Conservation (phyloP, 2,113 vertebrate species). For the Myanophis thanlyinensis region DNA sequence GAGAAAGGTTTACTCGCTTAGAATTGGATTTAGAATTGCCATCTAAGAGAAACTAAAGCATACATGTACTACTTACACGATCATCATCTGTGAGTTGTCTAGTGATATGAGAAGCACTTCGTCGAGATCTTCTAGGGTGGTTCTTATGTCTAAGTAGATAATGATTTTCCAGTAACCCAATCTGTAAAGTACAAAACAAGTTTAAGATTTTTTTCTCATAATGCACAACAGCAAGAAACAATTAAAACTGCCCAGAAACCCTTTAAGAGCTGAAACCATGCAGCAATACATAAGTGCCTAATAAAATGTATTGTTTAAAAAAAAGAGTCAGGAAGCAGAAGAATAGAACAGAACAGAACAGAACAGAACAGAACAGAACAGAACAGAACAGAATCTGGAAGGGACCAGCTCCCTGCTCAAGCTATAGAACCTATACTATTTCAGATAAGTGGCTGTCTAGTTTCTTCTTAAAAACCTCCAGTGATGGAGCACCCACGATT, state of each 20-base stretch:
- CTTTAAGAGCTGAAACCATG: background rate
- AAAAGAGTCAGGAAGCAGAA: background rate
- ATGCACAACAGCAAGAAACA: background rate
- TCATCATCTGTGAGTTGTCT: slow-evolving; percentile 91
- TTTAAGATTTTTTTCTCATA: background rate
- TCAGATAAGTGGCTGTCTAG: too few species aligned
- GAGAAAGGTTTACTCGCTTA: background rate
- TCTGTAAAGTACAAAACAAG: slow-evolving; percentile 71
- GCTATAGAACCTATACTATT: too few species aligned
- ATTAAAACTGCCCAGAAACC: background rate
- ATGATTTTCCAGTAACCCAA: slow-evolving; percentile 92
- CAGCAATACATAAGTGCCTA: background rate
- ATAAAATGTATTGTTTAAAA: background rate
- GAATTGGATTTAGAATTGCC: background rate
- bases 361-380: too few species aligned
- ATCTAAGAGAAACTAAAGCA: background rate
- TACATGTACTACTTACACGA: slow-evolving; percentile 72
- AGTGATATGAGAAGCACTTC: slow-evolving; percentile 86
- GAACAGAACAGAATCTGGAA: too few species aligned
- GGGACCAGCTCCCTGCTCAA: too few species aligned
- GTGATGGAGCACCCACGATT: too few species aligned
- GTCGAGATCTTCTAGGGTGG: slow-evolving; percentile 85
- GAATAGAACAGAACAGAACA: too few species aligned
- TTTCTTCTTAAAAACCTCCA: too few species aligned
- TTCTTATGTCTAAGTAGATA: slow-evolving; percentile 88